Percentiles rank a stretch among this genome's conserved stretches.
Evolutionary conservation across 37 sponge, comb jelly and placozoan genomes (phyloP).

Genomic region (Theonella swinhoei): DNA sequence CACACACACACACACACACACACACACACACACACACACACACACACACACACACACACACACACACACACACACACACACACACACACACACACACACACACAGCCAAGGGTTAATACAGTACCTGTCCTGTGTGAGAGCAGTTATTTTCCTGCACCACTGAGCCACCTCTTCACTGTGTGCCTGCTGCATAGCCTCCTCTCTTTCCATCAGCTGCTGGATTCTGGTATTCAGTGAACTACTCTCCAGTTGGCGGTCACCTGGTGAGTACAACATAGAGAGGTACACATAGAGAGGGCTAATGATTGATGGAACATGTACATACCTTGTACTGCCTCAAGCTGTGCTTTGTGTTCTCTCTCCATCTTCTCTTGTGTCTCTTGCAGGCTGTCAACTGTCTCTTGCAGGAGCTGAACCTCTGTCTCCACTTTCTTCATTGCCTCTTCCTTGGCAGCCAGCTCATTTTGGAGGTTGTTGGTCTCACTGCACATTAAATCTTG

Average conservation of each 20-base stretch:
- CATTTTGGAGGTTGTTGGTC: not conserved
- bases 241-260: slow-evolving; percentile 45
- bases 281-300: not conserved
- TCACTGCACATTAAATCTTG: not conserved
- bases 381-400: not conserved
- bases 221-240: slow-evolving; percentile 11
- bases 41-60: no score
- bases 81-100: no score
- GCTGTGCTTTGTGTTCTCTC: not conserved
- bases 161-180: no score
- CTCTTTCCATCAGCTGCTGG: slow-evolving; percentile 15
- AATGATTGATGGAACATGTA: not conserved
- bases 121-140: no score
- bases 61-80: no score
- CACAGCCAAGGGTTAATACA: no score
- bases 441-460: not conserved
- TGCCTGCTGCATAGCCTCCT: no score
- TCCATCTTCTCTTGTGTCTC: not conserved
- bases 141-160: no score
- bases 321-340: not conserved
- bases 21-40: no score
- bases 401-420: not conserved
- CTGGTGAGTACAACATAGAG: not conserved
- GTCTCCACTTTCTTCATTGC: not conserved
- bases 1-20: no score